Evolutionary conservation across 2,113 vertebrate species (phyloP), one percentile per base, ranked within the genome.

Genomic region (Rafetus swinhoei): DNA sequence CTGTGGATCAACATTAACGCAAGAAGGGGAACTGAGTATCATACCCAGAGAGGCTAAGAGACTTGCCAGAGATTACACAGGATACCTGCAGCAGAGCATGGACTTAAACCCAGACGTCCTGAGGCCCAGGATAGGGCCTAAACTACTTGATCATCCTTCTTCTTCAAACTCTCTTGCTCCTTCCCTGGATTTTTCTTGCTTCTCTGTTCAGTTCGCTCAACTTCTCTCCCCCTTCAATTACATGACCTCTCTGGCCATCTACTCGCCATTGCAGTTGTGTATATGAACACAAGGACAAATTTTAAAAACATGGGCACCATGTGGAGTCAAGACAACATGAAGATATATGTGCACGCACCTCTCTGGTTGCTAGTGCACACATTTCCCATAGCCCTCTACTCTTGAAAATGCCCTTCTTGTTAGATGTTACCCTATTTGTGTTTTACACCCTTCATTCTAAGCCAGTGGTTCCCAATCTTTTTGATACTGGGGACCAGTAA

Each of bases 1-100:
- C 84, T 72, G 79, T 95, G 95, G 95, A 95, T 95, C 95, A 97
- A 95, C 94, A 95, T 94, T 96, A 94, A 94, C 90, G 25, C 39
- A 96, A 92, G 92, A 72, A 35, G n/a, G 32, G 4, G 18, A 72
- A 72, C 65, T 21, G n/a, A 35, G n/a, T 16, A 35, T 35, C 32
- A 72, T 72, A 14, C 18, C n/a, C 65, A 72, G 65, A 72, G n/a
- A 35, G 65, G n/a, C 16, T 72, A 72, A 72, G n/a, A 35, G 16
- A 72, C 65, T 72, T 72, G n/a, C 65, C 32, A 72, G 21, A 72
- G 39, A 22, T 25, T 39, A 77, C 22, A 24, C 21, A 27, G 74
- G 39, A 77, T 25, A 19, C 24, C 74, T 45, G 39, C 21, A 45
- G 22, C 12, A 25, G 39, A 25, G 35, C 22, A 76, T 21, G 22